Percentiles rank a stretch among this genome's conserved stretches.
These are phyloP conservation scores for Scomber scombrus DNA, from an alignment of 2,113 vertebrate genomes.

Conservation along the genomic window DNA sequence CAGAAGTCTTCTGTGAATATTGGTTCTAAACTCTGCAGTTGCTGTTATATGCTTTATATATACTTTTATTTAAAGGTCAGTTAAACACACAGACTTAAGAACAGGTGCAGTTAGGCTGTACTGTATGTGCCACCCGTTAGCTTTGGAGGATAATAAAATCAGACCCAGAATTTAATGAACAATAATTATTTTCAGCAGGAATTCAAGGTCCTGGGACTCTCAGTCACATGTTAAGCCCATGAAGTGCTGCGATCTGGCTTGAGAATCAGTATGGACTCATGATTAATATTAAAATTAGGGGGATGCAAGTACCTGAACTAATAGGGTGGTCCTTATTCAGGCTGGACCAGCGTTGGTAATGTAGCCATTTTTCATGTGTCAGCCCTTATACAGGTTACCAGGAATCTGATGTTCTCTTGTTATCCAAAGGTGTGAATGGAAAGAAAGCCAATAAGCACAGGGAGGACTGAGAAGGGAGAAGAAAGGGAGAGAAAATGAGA, in stretches of 20 bases:
- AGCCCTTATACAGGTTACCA: constrained; percentile 90
- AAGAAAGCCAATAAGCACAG: constrained; percentile 35
- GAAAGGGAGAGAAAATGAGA: constrained; percentile 31
- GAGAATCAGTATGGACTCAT: constrained; percentile 90
- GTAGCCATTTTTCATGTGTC: constrained; percentile 99
- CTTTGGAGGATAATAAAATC: constrained; percentile 74
- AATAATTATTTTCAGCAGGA: constrained; percentile 88
- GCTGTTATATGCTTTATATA: constrained; percentile 47
- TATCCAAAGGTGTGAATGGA: constrained; percentile 71
- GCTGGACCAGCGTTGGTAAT: constrained; percentile 93
- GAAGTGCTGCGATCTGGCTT: constrained; percentile 88
- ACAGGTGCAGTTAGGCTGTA: constrained; percentile 4
- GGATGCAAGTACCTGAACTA: constrained; percentile 98
- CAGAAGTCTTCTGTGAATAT: constrained; percentile 55
- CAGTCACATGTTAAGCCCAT: constrained; percentile 90
- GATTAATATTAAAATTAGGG: constrained; percentile 99
- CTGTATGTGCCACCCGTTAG: constrained; percentile 43
- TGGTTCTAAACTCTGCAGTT: constrained; percentile 24
- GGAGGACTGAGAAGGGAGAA: constrained; percentile 38
- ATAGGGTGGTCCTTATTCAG: constrained; percentile 97
- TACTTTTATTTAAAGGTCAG: constrained; percentile 68
- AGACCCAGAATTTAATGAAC: constrained; percentile 76
- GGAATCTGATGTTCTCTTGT: constrained; percentile 80
- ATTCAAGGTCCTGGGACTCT: constrained; percentile 90
- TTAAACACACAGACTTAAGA: constrained; percentile 55